Percentiles rank a stretch among this genome's conserved stretches.
phyloP scores from a whole-genome alignment of 1,140 invertebrate genomes.

The Diprion similis region DNA sequence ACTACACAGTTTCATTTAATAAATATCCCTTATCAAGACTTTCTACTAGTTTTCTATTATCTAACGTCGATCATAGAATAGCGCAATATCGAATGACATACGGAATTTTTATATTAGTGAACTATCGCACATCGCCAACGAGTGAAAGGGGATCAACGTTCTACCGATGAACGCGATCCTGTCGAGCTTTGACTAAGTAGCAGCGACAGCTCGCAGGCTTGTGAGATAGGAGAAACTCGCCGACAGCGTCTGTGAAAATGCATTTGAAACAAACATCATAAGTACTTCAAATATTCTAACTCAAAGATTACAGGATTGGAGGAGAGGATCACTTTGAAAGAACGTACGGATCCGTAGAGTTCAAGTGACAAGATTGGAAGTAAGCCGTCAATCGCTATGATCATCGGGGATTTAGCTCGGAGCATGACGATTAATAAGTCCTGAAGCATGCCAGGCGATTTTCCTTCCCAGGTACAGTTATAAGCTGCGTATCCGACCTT shows the following conservation, averaged over 20 bases:
- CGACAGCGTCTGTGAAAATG: slow-evolving; percentile 32
- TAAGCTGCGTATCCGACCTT: slow-evolving; percentile 22
- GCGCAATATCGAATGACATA: no score
- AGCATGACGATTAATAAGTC: slow-evolving; percentile 23
- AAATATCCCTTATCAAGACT: no score
- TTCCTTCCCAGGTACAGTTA: slow-evolving; percentile 29
- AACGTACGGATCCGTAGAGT: slow-evolving; percentile 34
- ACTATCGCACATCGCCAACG: no score
- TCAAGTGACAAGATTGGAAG: slow-evolving; percentile 33
- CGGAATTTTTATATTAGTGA: no score
- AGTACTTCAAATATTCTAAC: no score
- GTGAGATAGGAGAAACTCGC: slow-evolving; percentile 28
- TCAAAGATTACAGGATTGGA: no score
- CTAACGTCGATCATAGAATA: no score
- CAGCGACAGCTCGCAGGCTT: slow-evolving; percentile 16
- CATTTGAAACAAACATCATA: background rate
- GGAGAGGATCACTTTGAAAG: no score
- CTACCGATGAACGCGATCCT: background rate
- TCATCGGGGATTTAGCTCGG: slow-evolving; percentile 26
- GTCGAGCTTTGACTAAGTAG: background rate
- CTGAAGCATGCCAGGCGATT: slow-evolving; percentile 10
- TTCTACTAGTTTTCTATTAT: no score
- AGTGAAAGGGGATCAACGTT: no score
- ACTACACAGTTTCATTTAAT: no score
- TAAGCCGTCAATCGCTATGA: slow-evolving; percentile 25